A percentile compares a stretch with the other conserved stretches of the same genome.
phyloP scores from a whole-genome alignment of 2,113 vertebrate genomes.

The Xenopus tropicalis region UCB_Xtro_10.0 CM004444.2:26861001-26861500 shows the following conservation, averaged over 20 bases:
- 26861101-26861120: too few species aligned
- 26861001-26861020: too few species aligned
- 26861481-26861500: conserved; percentile 15
- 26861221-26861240: conserved; percentile 17
- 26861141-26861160: too few species aligned
- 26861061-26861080: too few species aligned
- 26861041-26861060: too few species aligned
- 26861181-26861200: neutral
- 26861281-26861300: conserved; percentile 29
- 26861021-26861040: too few species aligned
- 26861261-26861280: conserved; percentile 16
- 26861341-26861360: conserved; percentile 32
- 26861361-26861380: conserved; percentile 37
- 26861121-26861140: too few species aligned
- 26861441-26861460: conserved; percentile 22
- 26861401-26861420: conserved; percentile 23
- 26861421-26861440: conserved; percentile 41
- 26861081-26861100: too few species aligned
- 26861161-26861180: too few species aligned
- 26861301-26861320: conserved; percentile 19
- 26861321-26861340: conserved; percentile 25
- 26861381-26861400: conserved; percentile 35
- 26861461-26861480: conserved; percentile 7
- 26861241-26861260: conserved; percentile 23
- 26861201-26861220: conserved; percentile 9